Evolutionary conservation across 2,113 vertebrate species (phyloP), one percentile per base, ranked within the genome.

Genomic region (Nycticryphes semicollaris): DNA sequence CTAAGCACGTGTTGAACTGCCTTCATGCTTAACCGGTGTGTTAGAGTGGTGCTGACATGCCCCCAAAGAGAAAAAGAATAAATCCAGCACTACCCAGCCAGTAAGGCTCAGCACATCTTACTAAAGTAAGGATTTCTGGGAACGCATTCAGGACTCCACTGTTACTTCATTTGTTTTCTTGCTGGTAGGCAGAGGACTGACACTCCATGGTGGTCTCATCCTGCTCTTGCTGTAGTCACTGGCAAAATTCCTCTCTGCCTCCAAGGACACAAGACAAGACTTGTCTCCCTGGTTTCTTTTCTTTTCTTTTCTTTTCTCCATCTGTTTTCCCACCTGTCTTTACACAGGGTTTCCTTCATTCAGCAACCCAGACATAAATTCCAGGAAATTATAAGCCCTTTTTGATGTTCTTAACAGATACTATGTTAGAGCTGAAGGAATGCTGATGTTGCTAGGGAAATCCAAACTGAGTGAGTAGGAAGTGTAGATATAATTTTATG

Each of bases 311-410:
- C 87, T 54, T 41, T 94, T 93, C 87, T 84, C 94, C 90, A 66
- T 82, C 91, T 96, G 94, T 95, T 92, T 92, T 95, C 92, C 85
- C 91, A 94, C 93, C 94, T 96, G 89, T 87, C 80, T 94, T 96
- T 84, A 95, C 82, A 94, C 53, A 87, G 53, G 39, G n/a, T 95
- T 79, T 50, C 30, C 76, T 96, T 96, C 77, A 89, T 95, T 90
- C 86, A 81, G 33, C 89, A 66, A 39, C 48, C 35, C 16, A 50
- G 37, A 90, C 30, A 11, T 79, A 69, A 48, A 41, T 82, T 87
- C 59, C 27, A 47, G 43, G 69, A 92, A 93, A 79, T 75, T 84
- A 64, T 76, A 93, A 84, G 45, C 66, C 37, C 7, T 64, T 85
- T 54, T 48, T 82, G 54, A 39, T 89, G 64, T 35, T 92, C 86